These are phyloP conservation scores for Pterophyllum scalare DNA, from an alignment of 2,113 vertebrate genomes.

Conservation along the genomic window DNA sequence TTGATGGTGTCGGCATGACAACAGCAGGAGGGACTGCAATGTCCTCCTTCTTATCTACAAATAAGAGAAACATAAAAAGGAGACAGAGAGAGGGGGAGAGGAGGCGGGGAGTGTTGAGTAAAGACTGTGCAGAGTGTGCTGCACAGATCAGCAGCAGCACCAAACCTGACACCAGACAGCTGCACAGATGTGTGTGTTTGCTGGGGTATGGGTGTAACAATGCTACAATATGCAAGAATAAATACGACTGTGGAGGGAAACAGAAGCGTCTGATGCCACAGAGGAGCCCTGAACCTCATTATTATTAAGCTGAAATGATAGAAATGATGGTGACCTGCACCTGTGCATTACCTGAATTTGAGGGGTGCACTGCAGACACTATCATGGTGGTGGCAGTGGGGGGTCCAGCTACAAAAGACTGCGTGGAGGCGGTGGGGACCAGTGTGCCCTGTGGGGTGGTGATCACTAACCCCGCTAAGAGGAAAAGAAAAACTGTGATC, in stretches of 20 bases:
- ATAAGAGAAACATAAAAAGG: constrained; percentile 45
- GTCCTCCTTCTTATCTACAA: constrained; percentile 90
- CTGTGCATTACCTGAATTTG: constrained; percentile 73
- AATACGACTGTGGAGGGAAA: neutral
- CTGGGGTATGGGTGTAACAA: neutral
- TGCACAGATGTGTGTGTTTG: neutral
- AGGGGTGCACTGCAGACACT: constrained; percentile 88
- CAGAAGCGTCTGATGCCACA: fast-evolving
- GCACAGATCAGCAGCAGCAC: neutral
- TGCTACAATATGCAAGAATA: neutral
- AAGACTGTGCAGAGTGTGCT: neutral
- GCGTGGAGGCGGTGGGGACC: constrained; percentile 90
- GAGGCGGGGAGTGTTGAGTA: constrained; percentile 42
- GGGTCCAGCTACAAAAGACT: constrained; percentile 90
- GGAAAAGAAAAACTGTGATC: constrained; percentile 35
- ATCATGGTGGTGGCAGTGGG: constrained; percentile 89
- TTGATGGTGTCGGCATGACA: constrained; percentile 78
- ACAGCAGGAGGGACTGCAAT: constrained; percentile 78
- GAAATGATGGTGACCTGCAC: neutral
- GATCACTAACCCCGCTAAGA: constrained; percentile 93
- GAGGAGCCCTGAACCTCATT: fast-evolving
- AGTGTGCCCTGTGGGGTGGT: constrained; percentile 95
- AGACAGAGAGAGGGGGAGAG: constrained; percentile 40
- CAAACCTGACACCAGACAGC: fast-evolving
- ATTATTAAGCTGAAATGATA: neutral